Evolutionary conservation across 2,113 vertebrate genomes (phyloP).

Genomic region (Gambusia holbrooki): DNA sequence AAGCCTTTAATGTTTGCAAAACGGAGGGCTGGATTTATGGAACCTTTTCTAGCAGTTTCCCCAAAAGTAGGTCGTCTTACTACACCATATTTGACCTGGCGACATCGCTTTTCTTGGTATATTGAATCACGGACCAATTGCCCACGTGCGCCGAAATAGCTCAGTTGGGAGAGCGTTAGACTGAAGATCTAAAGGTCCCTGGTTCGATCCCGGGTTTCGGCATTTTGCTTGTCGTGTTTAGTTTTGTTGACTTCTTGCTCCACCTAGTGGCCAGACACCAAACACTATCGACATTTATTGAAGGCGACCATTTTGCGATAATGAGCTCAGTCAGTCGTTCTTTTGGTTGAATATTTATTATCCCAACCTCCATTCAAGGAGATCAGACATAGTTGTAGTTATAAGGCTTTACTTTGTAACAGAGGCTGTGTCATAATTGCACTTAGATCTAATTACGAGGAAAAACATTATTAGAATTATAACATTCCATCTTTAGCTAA

Average conservation of each 20-base stretch:
- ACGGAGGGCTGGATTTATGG: too few species aligned
- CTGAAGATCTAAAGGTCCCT: constrained; percentile 74
- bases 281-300: background rate
- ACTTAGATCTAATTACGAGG: background rate
- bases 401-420: background rate
- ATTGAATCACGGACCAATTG: accelerated
- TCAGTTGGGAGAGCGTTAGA: constrained; percentile 78
- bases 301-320: background rate
- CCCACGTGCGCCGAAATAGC: constrained; percentile 72
- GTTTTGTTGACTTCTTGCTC: background rate
- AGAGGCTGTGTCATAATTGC: background rate
- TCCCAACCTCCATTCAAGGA: background rate
- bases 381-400: background rate
- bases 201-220: constrained; percentile 76
- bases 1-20: too few species aligned
- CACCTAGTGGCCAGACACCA: background rate
- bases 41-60: too few species aligned
- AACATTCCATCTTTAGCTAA: constrained; percentile 55
- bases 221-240: constrained; percentile 45
- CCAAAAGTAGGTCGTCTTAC: too few species aligned
- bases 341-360: constrained; percentile 1
- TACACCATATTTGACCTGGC: accelerated
- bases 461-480: background rate
- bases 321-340: background rate
- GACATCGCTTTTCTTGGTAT: too few species aligned